These are phyloP conservation scores for Ferdinandea cuprea DNA, from an alignment of 2,888 invertebrate genomes.

Conservation along the genomic window DNA sequence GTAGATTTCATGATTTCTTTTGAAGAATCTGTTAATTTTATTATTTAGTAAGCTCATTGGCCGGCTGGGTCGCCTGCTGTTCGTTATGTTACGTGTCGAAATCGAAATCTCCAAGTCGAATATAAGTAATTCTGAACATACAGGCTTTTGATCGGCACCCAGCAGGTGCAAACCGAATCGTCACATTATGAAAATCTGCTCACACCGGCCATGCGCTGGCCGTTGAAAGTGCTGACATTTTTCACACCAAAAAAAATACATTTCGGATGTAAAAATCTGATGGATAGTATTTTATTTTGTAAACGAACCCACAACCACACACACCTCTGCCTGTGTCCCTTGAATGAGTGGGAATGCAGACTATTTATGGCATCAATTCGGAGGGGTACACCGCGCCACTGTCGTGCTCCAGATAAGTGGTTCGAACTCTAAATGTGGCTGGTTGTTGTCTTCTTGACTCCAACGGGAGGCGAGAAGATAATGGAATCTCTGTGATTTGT, in stretches of 20 bases:
- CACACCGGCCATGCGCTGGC: not conserved
- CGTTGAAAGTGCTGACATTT: constrained; percentile 46
- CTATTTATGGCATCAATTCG: constrained; percentile 68
- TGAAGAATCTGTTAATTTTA: constrained; percentile 58
- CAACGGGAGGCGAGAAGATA: constrained; percentile 60
- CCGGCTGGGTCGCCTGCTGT: constrained; percentile 28
- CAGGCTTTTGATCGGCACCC: constrained; percentile 58
- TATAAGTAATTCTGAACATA: not conserved
- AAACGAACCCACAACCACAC: constrained; percentile 15
- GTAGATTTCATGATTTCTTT: constrained; percentile 51
- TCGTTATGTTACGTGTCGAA: constrained; percentile 36
- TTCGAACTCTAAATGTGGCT: constrained; percentile 43
- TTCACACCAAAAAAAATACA: constrained; percentile 41
- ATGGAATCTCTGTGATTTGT: constrained; percentile 72
- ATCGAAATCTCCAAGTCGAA: constrained; percentile 21
- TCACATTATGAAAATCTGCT: constrained; percentile 36
- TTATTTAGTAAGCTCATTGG: constrained; percentile 42
- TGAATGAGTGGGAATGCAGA: constrained; percentile 45
- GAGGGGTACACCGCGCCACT: constrained; percentile 36
- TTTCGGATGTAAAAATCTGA: not conserved
- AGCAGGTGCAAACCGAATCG: constrained; percentile 62
- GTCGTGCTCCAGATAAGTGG: constrained; percentile 67
- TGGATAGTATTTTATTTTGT: not conserved
- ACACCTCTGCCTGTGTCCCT: constrained; percentile 24
- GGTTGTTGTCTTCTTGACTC: constrained; percentile 56